Base-by-base conservation (phyloP, 2,797 vertebrate species). In the Apogon hyalosoma region DNA sequence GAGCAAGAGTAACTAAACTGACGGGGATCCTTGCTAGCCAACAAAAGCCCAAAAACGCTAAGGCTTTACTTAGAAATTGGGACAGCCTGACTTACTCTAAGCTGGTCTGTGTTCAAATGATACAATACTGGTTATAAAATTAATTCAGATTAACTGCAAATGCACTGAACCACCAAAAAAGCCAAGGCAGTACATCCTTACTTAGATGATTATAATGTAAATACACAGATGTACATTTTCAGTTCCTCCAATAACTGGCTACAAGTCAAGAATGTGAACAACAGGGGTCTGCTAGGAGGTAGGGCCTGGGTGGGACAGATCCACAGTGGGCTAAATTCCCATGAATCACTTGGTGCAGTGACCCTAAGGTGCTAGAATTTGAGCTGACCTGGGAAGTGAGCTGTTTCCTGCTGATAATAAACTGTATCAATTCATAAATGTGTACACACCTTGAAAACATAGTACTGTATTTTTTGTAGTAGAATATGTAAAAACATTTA, bases 1-100 rank as follows among this genome's bases (percentile, higher is more conserved):
- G 90, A 88, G 82, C 87, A 89, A 63, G 79, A 86, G 67, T 78
- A 87, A 87, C 77, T 83, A 85, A 79, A 88, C 48, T 87, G 82
- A 88, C 69, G 16, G 77, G 66, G 83, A 81, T 84, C 82, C 77
- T 71, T 39, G 45, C 54, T 50, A 63, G 70, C 75, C 65, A 79
- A 84, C 86, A 88, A 86, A 84, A 76, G 70, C 81, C 75, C 67
- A 0, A 68, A 78, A 88, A 83, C 79, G 75, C 80, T 69, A 69
- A 71, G 21, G 82, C 79, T 86, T 88, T 88, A 82, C 79, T 80
- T 82, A 75, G 76, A 90, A 93, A 91, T 47, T 80, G 79, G 88
- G 88, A 84, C 90, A 89, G 65, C 46, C 59, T 87, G 77, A 82
- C 18, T 84, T 77, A 87, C 46, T 49, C 75, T 88, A 90, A 91